Percentiles rank a stretch among this genome's conserved stretches.
phyloP scores from a whole-genome alignment of 2,113 vertebrate species.

The Platanista minor region DNA sequence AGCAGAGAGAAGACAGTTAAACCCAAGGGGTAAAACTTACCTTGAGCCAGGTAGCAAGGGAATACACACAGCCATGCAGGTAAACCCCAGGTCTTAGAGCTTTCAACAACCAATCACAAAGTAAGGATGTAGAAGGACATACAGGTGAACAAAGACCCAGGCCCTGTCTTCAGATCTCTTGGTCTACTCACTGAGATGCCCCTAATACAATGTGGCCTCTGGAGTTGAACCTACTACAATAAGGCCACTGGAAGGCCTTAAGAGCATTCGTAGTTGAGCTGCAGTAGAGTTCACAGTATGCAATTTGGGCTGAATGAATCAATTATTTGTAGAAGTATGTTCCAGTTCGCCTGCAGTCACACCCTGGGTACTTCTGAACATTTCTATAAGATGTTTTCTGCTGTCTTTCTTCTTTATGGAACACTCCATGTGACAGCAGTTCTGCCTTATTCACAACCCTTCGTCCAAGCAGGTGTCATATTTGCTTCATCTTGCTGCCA shows the following conservation, averaged over 20 bases:
- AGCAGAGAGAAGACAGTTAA: neutral
- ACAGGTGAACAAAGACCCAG: neutral
- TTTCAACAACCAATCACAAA: neutral
- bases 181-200: neutral
- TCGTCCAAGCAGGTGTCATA: neutral
- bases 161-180: neutral
- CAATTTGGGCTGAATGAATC: neutral
- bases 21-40: neutral
- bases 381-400: neutral
- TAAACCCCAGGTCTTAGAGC: neutral
- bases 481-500: constrained; percentile 28
- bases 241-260: neutral
- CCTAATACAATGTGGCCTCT: neutral
- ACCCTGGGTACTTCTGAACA: neutral
- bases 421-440: neutral
- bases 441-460: neutral
- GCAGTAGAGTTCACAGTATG: neutral
- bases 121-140: no score
- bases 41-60: neutral
- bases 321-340: neutral
- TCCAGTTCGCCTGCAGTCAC: neutral
- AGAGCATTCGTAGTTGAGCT: neutral
- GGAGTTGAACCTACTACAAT: neutral
- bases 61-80: neutral
- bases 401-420: neutral